Evolutionary conservation across 1,140 invertebrate species (phyloP), one percentile per base, ranked within the genome.

Genomic region (Leptonema lineaticorne): DNA sequence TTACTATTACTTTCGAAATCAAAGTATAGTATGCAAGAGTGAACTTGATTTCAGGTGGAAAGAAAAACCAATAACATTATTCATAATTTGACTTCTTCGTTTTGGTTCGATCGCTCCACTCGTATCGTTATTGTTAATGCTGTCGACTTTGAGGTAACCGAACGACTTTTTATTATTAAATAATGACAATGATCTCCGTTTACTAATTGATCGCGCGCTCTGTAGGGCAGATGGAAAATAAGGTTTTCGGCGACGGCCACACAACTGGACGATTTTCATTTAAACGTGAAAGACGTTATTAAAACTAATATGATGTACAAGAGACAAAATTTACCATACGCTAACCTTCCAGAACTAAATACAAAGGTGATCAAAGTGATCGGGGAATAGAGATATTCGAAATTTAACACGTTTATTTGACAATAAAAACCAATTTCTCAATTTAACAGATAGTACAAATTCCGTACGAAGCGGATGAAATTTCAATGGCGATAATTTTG

Each of bases 91-190:
- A 78, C 92, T 50, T 69, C 78, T 20, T 65, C 77, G 74, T 83
- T 75, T 69, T 74, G 76, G 67, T 79, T 89, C 14, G 68, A 81
- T 68, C 73, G 75, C 6, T 69, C 78, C 16, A 86, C 85, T 69
- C 82, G 76, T 65, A 45, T 92, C 29, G 82, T 93, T 6, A 76
- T 93, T 1, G 78, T 91, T 1, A 93, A 93, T 79, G 90, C 90
- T 2, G 83, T 94, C 46, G 91, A 93, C 75, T 94, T 94, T 77
- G 92, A 92, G 78, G 89, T 71, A 62, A 24, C 11, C 7, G 16
- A 16, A 48, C 6, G 16, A 16, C 16, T 7, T 48, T 48, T 56
- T 7, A 24, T 22, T 18, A 26, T 22, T 56, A 20, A 56, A 5
- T 22, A 18, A 18, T 22, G 7, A 7, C 7, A 26, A 24, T 6